Evolutionary conservation across 1,140 invertebrate species (phyloP).

Genomic region (Drosophila willistoni): DNA sequence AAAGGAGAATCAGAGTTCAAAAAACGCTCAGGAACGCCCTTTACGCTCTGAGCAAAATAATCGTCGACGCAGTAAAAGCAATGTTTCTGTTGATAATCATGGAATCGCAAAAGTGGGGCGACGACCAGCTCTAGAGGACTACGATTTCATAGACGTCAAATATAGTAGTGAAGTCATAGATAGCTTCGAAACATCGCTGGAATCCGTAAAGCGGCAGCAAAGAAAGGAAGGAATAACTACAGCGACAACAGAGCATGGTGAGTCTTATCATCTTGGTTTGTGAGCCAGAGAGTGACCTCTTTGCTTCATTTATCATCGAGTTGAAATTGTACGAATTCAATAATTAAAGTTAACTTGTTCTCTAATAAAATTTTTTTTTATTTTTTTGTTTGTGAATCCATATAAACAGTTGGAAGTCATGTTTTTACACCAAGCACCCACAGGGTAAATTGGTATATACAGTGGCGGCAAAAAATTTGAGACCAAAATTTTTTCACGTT

Average conservation of each 20-base stretch:
- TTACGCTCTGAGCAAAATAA: conserved; percentile 29
- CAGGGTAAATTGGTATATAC: no score
- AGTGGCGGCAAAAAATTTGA: no score
- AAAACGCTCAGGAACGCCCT: conserved; percentile 31
- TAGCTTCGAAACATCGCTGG: conserved; percentile 21
- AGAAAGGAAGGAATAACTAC: neutral
- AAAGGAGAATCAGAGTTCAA: conserved; percentile 51
- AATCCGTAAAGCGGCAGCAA: conserved; percentile 17
- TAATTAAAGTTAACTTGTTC: no score
- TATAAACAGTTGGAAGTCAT: no score
- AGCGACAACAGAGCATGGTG: conserved; percentile 43
- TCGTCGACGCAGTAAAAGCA: conserved; percentile 41
- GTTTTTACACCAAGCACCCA: no score
- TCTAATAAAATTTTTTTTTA: no score
- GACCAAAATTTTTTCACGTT: no score
- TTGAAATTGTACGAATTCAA: neutral
- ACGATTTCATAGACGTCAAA: conserved; percentile 58
- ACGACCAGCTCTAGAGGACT: conserved; percentile 39
- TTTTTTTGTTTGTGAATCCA: no score
- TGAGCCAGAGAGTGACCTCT: conserved; percentile 15
- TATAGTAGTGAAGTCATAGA: conserved; percentile 50
- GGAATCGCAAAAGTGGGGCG: conserved; percentile 17
- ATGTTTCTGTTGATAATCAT: conserved; percentile 39
- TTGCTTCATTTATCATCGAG: conserved; percentile 1
- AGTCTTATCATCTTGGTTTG: conserved; percentile 32